phyloP scores from a whole-genome alignment of 1,140 invertebrate species.

The Sinella curviseta region DNA sequence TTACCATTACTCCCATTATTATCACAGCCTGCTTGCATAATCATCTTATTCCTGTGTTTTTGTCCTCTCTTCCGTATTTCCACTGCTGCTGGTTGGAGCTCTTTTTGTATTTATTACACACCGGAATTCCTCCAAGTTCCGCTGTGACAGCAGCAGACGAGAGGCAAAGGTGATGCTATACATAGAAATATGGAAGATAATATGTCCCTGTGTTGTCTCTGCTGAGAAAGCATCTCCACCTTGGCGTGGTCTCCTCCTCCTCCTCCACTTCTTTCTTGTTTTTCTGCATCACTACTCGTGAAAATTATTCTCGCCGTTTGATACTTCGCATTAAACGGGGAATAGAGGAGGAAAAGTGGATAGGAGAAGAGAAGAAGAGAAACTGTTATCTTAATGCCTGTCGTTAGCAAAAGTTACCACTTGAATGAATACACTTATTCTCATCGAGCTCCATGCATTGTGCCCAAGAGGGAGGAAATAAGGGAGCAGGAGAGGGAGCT shows the following conservation, averaged over 20 bases:
- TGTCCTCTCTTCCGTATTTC: no score
- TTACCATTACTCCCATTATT: background rate
- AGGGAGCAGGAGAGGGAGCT: background rate
- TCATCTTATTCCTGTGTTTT: no score
- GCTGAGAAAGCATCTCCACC: background rate
- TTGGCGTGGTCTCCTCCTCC: background rate
- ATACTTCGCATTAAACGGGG: background rate
- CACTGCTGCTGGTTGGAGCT: background rate
- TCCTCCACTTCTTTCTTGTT: background rate
- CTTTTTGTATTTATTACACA: background rate
- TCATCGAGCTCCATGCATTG: background rate
- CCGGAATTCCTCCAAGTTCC: background rate
- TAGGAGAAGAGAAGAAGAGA: background rate
- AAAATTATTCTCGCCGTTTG: constrained; percentile 14
- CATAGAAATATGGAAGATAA: background rate
- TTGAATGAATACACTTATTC: constrained; percentile 14
- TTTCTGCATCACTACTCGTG: background rate
- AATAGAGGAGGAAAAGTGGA: background rate
- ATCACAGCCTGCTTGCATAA: background rate
- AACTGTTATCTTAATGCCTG: constrained; percentile 26
- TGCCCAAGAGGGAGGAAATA: constrained; percentile 6
- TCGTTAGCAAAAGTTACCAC: constrained; percentile 26
- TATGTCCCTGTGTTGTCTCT: background rate
- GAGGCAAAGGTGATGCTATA: background rate
- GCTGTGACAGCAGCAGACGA: background rate